phyloP scores from a whole-genome alignment of 2,888 invertebrate species.

The Escarpia spicata region DNA sequence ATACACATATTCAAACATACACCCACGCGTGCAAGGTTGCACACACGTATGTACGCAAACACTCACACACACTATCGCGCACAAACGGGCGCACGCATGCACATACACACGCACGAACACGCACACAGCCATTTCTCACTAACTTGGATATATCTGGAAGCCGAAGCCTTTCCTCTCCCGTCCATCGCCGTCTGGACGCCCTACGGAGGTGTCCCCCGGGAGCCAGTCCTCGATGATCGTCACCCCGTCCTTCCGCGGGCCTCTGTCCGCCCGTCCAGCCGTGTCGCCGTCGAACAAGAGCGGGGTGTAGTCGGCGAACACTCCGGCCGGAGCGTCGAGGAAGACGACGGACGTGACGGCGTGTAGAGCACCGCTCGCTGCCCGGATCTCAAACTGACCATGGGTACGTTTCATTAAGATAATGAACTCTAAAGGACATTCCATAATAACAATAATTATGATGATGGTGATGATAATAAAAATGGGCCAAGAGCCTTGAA shows the following conservation, averaged over 20 bases:
- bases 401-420: not conserved
- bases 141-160: not conserved
- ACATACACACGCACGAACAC: too few relatives aligned
- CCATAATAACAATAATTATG: too few relatives aligned
- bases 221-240: not conserved
- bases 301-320: not conserved
- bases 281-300: not conserved
- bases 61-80: too few relatives aligned
- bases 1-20: too few relatives aligned
- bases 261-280: not conserved
- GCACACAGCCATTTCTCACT: not conserved
- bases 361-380: not conserved
- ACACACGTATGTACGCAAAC: too few relatives aligned
- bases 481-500: too few relatives aligned
- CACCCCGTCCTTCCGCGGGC: not conserved
- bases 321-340: not conserved
- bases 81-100: too few relatives aligned
- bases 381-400: not conserved
- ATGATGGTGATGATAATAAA: too few relatives aligned
- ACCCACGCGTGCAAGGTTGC: too few relatives aligned
- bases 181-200: not conserved
- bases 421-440: too few relatives aligned
- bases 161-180: not conserved
- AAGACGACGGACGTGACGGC: not conserved
- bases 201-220: not conserved